Conservation (phyloP, 2,888 invertebrate genomes). For the Tetramorium bicarinatum region DNA sequence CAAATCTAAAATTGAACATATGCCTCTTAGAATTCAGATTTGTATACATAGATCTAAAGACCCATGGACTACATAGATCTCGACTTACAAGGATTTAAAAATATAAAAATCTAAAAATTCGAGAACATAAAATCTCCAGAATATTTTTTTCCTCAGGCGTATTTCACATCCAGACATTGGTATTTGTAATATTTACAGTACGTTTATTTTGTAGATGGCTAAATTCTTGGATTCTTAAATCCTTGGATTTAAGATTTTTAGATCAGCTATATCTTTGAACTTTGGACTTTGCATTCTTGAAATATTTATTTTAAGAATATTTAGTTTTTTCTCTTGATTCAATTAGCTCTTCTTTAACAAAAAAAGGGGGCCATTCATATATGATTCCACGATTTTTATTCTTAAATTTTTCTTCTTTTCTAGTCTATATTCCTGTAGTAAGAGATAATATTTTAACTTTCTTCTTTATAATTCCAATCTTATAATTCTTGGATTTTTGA, state of each 20-base stretch:
- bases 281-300: not conserved
- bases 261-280: not conserved
- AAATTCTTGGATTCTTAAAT: slow-evolving; percentile 27
- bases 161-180: not conserved
- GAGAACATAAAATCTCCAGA: slow-evolving; percentile 7
- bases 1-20: not conserved
- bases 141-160: not conserved
- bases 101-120: slow-evolving; percentile 34
- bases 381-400: not conserved
- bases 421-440: not conserved
- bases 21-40: not conserved
- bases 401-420: not conserved
- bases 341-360: not conserved
- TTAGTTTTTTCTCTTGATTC: not conserved
- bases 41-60: slow-evolving; percentile 6
- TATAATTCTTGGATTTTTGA: not conserved
- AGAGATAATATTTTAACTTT: not conserved
- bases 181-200: slow-evolving; percentile 31
- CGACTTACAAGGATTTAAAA: slow-evolving; percentile 35
- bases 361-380: not conserved
- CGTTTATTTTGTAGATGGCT: not conserved
- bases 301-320: not conserved
- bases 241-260: slow-evolving; percentile 23
- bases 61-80: not conserved
- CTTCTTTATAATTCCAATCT: not conserved